These are phyloP conservation scores for Onychomys arenicola DNA, from an alignment of 2,797 vertebrate genomes.

Conservation along the genomic window DNA sequence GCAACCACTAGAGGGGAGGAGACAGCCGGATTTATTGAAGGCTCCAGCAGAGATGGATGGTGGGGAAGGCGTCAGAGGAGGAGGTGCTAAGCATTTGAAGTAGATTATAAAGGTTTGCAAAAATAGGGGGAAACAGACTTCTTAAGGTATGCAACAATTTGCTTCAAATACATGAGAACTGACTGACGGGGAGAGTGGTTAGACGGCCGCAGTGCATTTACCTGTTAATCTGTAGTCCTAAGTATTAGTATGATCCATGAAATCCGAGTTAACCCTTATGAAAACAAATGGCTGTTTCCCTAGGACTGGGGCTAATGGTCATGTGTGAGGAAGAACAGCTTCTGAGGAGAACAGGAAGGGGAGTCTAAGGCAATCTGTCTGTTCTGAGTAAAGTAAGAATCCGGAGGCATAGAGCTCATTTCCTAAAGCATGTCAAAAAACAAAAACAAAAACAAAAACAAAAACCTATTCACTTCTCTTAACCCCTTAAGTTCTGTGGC, in stretches of 20 bases:
- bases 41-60: conserved; percentile 83
- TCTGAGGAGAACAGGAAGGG: neutral
- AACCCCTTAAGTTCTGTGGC: neutral
- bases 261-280: conserved; percentile 78
- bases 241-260: conserved; percentile 73
- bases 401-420: conserved; percentile 2
- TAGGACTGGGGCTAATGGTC: conserved; percentile 61
- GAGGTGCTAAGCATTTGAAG: conserved; percentile 85
- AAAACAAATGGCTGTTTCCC: conserved; percentile 78
- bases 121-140: conserved; percentile 65
- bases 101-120: conserved; percentile 86
- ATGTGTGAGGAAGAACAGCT: neutral
- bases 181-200: conserved; percentile 52
- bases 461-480: neutral
- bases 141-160: conserved; percentile 77
- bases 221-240: conserved; percentile 58
- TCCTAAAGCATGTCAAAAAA: neutral
- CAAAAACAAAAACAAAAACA: too few species aligned
- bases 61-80: conserved; percentile 84
- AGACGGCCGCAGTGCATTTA: conserved; percentile 59
- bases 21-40: conserved; percentile 88
- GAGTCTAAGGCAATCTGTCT: conserved; percentile 2
- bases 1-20: conserved; percentile 91
- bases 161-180: conserved; percentile 76
- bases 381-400: neutral